These are phyloP conservation scores for Sycophila texana DNA, from an alignment of 2,888 invertebrate genomes.

Conservation along the genomic window DNA sequence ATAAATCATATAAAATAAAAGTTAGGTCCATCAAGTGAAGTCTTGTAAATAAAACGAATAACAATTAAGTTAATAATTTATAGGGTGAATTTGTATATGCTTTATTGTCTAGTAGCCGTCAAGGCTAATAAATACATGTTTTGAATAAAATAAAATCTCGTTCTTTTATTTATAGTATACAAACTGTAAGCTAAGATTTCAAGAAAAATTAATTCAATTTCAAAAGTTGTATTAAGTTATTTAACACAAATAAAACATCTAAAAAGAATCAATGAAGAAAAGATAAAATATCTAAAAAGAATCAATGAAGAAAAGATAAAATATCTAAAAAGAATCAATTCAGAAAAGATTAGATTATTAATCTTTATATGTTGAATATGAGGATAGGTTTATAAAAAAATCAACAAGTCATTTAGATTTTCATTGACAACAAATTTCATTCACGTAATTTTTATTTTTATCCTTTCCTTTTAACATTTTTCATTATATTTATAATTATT, in stretches of 20 bases:
- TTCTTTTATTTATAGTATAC: conserved; percentile 10
- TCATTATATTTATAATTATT: conserved; percentile 52
- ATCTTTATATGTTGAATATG: too few relatives aligned
- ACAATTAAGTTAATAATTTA: conserved; percentile 44
- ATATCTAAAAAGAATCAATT: too few relatives aligned
- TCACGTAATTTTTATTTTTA: conserved; percentile 54
- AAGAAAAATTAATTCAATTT: too few relatives aligned
- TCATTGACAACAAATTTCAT: conserved; percentile 47
- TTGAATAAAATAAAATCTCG: conserved; percentile 25
- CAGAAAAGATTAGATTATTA: too few relatives aligned
- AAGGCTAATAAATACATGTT: conserved; percentile 49
- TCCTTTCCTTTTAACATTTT: conserved; percentile 54
- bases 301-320: too few relatives aligned
- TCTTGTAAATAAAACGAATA: conserved; percentile 51
- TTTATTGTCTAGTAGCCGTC: conserved; percentile 46
- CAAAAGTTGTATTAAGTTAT: too few relatives aligned
- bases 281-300: too few relatives aligned
- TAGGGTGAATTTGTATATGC: conserved; percentile 52
- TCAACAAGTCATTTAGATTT: conserved; percentile 15
- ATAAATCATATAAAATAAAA: conserved; percentile 24
- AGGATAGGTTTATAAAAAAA: conserved; percentile 13
- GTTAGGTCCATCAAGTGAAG: not conserved
- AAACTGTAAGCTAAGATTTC: not conserved
- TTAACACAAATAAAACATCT: too few relatives aligned
- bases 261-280: too few relatives aligned